Evolutionary conservation across 2,888 invertebrate species (phyloP), one percentile per base, ranked within the genome.

Genomic region (Lamellibrachia columna): DNA sequence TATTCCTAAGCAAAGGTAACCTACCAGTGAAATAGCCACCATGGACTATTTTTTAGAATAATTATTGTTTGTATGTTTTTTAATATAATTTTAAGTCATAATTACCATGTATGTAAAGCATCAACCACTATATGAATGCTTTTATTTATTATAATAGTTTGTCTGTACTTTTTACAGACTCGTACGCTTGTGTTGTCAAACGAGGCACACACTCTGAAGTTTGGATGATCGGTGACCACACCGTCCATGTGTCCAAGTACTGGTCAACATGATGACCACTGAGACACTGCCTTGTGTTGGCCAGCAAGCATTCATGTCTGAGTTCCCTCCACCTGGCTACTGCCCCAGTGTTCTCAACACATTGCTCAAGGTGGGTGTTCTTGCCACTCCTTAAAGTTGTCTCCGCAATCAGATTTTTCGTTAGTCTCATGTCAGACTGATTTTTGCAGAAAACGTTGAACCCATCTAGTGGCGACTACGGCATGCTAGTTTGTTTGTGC

Each of bases 251-350:
- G 75, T 75, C 75, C 15, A 22, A 3, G 75, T n/a, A 75, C 75
- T 75, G 75, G 75, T 75, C 75, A 75, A n/a, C 22, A 75, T 75
- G 75, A 75, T 75, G 75, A 75, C 75, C 75, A 75, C 22, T 75
- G 75, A 75, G 22, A 75, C 75, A 75, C 22, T 75, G 22, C 3
- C 75, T 2, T 75, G 75, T 75, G 75, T 15, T 75, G 75, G n/a
- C 75, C 75, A 75, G 22, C 75, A 22, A n/a, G 15, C 75, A 0
- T 75, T 22, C 75, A 75, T 75, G 75, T 75, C 92, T 1, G 92
- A 92, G 53, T 93, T 93, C 92, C 93, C 93, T 6, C 93, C 93
- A 11, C 93, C 91, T 11, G 93, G 93, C 40, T 93, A 92, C 90
- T 53, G 92, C 53, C 92, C 93, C 53, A 93, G 92, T 7, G 92